Base-by-base conservation (phyloP, 2,888 invertebrate genomes). In the Yponomeuta plumbellus region DNA sequence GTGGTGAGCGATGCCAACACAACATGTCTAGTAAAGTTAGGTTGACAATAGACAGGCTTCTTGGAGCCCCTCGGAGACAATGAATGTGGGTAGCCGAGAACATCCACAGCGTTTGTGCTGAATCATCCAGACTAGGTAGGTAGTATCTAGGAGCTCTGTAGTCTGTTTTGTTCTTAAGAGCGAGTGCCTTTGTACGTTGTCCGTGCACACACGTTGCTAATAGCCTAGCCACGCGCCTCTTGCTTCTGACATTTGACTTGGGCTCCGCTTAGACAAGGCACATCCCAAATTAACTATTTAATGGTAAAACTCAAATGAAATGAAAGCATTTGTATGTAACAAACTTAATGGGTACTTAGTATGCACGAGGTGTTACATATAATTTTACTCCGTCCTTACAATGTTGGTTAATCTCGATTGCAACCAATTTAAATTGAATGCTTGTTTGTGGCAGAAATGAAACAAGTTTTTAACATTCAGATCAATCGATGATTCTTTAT, bases 401-500 rank as follows among this genome's bases (percentile, higher is more conserved):
- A 34, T 34, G 3, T 34, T 34, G 34, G 1, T 34, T 8, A 34
- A 34, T 34, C 34, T 17, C 17, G 17, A 52, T 52, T 52, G 13
- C 44, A 13, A 17, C 13, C 13, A 17, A 52, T 17, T 17, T 52
- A 17, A 52, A 52, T 52, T 52, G 44, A 52, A 52, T 52, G 2
- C 34, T 52, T 52, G 44, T 13, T 52, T 52, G 44, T 52, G 44
- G 13, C 17, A 22, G 57, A 68, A 90, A 86, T 86, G 79, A 89
- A 86, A 88, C 80, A 74, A 75, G 58, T 21, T 57, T 52, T n/a
- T 69, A 86, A 90, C 90, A 91, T 88, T 88, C 82, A 91, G 89
- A 91, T 89, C 86, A 85, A 88, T 87, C 86, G 85, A 89, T 88
- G 88, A 86, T 78, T 84, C 76, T 90, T 91, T 90, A 91, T 91